phyloP scores from a whole-genome alignment of 1,140 invertebrate genomes.

The Prorops nasuta region DNA sequence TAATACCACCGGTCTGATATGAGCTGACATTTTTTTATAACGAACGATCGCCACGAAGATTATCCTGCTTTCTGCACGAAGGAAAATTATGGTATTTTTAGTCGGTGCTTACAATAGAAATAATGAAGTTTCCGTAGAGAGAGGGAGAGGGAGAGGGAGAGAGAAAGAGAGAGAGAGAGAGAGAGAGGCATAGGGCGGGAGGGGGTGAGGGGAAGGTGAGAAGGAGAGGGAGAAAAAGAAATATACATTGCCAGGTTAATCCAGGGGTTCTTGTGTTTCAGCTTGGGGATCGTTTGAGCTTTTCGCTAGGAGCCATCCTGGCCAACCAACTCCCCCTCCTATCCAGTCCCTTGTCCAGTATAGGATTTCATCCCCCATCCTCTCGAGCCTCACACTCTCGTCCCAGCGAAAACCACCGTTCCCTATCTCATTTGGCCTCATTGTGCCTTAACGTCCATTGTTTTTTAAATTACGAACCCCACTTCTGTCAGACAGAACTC shows the following conservation, averaged over 20 bases:
- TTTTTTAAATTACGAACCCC: constrained; percentile 57
- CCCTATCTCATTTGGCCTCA: constrained; percentile 57
- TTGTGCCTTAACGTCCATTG: constrained; percentile 53
- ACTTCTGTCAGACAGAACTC: constrained; percentile 48
- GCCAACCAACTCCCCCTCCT: constrained; percentile 19
- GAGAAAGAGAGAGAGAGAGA: no score
- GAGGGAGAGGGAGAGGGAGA: no score
- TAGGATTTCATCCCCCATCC: constrained; percentile 50
- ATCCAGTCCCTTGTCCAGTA: constrained; percentile 40
- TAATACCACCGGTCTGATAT: no score
- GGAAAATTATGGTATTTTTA: no score
- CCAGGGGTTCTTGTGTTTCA: constrained; percentile 23
- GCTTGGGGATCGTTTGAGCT: constrained; percentile 42
- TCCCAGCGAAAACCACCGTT: constrained; percentile 40
- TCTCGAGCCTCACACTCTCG: constrained; percentile 26
- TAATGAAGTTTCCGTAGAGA: no score
- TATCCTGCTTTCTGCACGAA: no score
- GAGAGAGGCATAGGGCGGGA: no score
- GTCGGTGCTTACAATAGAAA: no score
- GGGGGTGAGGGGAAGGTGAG: no score
- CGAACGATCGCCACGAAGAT: no score
- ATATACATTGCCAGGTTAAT: constrained; percentile 17
- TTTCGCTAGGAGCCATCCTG: constrained; percentile 41
- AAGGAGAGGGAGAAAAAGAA: constrained; percentile 5
- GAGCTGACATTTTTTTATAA: no score